phyloP scores from a whole-genome alignment of 2,113 vertebrate genomes.

The Leptosomus discolor region DNA sequence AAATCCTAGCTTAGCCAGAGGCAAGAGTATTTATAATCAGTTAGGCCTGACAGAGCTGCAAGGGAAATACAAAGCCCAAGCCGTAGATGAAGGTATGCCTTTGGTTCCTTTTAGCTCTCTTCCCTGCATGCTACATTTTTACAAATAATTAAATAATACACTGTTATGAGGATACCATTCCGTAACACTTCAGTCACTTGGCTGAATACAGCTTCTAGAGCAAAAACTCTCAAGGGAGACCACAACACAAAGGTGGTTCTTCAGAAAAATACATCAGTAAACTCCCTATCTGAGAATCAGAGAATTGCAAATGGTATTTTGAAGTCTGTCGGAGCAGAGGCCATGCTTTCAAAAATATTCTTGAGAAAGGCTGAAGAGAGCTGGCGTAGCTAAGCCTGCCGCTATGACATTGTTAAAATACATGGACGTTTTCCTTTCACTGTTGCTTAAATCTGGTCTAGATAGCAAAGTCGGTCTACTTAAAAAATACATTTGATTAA shows the following conservation, averaged over 20 bases:
- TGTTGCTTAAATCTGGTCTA: background rate
- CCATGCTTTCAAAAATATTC: background rate
- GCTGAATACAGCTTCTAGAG: background rate
- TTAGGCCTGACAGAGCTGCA: background rate
- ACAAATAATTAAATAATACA: background rate
- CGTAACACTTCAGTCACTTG: background rate
- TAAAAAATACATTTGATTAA: background rate
- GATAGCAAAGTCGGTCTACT: background rate
- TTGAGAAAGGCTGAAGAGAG: background rate
- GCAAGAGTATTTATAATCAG: background rate
- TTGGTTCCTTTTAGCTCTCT: background rate
- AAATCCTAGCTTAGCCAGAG: background rate
- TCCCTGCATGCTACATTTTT: background rate
- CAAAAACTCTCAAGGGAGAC: background rate
- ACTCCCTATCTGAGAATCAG: background rate
- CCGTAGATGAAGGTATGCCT: background rate
- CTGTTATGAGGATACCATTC: background rate
- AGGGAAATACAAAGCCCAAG: background rate
- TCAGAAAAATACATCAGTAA: background rate
- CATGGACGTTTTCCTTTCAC: background rate
- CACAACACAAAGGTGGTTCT: background rate
- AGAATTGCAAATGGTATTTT: background rate
- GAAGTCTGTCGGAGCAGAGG: background rate
- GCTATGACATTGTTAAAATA: background rate
- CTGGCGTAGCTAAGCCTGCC: background rate